Conservation (phyloP, 2,113 vertebrate genomes). For the Mola mola region DNA sequence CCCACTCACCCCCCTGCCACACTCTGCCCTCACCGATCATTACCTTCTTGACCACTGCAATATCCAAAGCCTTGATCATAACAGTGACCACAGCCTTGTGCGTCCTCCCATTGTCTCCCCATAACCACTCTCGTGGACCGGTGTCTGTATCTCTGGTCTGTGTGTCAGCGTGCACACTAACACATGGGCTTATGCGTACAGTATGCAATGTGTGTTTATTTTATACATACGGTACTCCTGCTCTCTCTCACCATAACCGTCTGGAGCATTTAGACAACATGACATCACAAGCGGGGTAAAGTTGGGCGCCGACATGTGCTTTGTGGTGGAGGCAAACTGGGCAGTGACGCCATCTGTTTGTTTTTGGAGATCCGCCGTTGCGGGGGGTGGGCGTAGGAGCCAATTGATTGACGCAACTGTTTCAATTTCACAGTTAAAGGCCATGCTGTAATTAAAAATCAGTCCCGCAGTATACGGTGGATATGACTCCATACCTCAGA, state of each 20-base stretch:
- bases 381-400: slow-evolving; percentile 30
- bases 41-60: slow-evolving; percentile 52
- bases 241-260: slow-evolving; percentile 55
- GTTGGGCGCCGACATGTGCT: slow-evolving; percentile 51
- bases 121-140: too few species aligned
- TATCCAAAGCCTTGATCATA: not conserved
- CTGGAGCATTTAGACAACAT: slow-evolving; percentile 56
- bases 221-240: slow-evolving; percentile 27
- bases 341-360: slow-evolving; percentile 55
- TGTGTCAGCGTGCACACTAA: slow-evolving; percentile 14
- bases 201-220: not conserved
- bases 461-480: slow-evolving; percentile 36
- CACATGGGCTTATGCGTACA: slow-evolving; percentile 10
- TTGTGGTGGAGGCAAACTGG: slow-evolving; percentile 47
- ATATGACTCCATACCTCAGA: slow-evolving; percentile 42
- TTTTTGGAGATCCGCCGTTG: slow-evolving; percentile 45
- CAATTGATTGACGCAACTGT: slow-evolving; percentile 51
- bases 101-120: too few species aligned
- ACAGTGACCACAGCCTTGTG: too few species aligned
- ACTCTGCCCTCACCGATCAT: slow-evolving; percentile 53
- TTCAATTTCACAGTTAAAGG: slow-evolving; percentile 43
- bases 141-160: too few species aligned
- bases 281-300: slow-evolving; percentile 61
- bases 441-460: slow-evolving; percentile 59
- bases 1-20: slow-evolving; percentile 34